Evolutionary conservation across 2,888 invertebrate species (phyloP), one percentile per base, ranked within the genome.

Genomic region (Andricus quercusramuli): DNA sequence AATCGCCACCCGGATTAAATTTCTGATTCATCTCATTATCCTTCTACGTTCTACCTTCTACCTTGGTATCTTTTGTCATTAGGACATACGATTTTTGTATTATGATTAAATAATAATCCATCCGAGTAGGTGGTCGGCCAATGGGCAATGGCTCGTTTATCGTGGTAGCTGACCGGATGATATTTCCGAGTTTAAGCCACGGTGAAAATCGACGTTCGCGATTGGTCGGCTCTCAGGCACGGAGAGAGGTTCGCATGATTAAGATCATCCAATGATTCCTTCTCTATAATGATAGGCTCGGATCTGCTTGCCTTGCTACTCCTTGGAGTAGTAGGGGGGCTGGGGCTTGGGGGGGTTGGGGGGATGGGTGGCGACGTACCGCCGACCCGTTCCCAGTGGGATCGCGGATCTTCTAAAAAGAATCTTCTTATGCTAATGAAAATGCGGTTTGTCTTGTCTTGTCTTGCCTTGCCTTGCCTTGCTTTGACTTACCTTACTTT

Each of bases 221-320:
- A 92, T 92, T 92, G 92, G 92, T 85, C 89, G 89, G 87, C 85
- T 86, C 87, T 86, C 85, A 88, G 86, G 86, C 89, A 89, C 89
- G 90, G 88, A 88, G 90, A 91, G 89, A 89, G 90, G 90, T 90
- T 92, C 90, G 91, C 91, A 91, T 92, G 92, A 92, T 92, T 92
- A 92, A 92, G 92, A 92, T 91, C 92, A 92, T 92, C 92, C 92
- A 92, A 92, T 92, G 92, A 92, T 92, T 92, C 90, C 91, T 92
- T 92, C 92, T 92, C 91, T 92, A 91, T 92, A 92, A 92, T 92
- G 92, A 92, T 91, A 91, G 92, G 90, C 90, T 88, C 86, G 85
- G 84, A 82, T 78, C 80, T 83, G 37, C 37, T 37, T 37, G 37
- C 37, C 37, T 8, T 37, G 76, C 84, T 81, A 88, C 86, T 87